phyloP scores from a whole-genome alignment of 2,113 vertebrate genomes.

The Laticauda colubrina region DNA sequence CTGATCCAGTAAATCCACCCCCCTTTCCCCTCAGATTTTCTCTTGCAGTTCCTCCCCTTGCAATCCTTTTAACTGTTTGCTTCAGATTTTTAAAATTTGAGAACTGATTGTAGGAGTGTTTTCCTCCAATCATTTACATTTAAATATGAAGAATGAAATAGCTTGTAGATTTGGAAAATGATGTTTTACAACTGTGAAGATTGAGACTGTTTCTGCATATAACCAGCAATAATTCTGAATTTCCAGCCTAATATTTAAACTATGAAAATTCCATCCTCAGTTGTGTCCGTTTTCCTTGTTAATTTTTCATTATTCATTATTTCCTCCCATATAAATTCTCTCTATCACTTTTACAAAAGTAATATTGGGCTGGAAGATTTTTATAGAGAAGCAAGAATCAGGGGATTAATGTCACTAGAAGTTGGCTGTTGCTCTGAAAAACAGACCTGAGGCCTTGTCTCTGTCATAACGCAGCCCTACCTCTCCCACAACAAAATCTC shows the following conservation, averaged over 20 bases:
- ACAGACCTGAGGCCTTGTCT: neutral
- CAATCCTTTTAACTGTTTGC: neutral
- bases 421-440: neutral
- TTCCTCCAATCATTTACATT: neutral
- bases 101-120: neutral
- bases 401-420: neutral
- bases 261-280: neutral
- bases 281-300: neutral
- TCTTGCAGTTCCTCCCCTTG: neutral
- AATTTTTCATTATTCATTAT: neutral
- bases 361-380: neutral
- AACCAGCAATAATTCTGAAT: neutral
- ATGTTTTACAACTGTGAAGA: neutral
- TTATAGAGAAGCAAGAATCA: neutral
- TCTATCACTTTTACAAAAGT: neutral
- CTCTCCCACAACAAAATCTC: neutral
- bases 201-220: neutral
- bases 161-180: neutral
- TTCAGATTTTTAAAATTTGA: neutral
- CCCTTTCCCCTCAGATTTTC: neutral
- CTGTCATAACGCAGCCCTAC: neutral
- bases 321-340: neutral
- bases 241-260: neutral
- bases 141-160: neutral
- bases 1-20: neutral